Conservation (phyloP, 2,113 vertebrate genomes). For the Pachycephala philippinensis region DNA sequence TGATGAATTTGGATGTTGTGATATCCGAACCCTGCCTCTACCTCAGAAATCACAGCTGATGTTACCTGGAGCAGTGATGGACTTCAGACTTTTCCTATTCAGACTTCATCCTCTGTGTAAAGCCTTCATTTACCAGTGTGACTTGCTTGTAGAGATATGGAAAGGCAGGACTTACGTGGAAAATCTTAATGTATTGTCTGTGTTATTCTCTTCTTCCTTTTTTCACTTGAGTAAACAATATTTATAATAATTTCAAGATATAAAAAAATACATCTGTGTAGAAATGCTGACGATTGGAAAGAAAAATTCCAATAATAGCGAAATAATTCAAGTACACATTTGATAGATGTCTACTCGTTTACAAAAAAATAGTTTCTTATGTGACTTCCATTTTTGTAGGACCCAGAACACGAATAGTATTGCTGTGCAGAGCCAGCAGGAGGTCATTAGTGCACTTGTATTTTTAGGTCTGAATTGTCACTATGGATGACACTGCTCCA, state of each 20-base stretch:
- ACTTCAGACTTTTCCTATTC: not conserved
- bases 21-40: not conserved
- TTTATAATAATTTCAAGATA: not conserved
- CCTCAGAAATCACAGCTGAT: not conserved
- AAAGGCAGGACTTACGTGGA: not conserved
- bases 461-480: slow-evolving; percentile 42
- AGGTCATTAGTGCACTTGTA: not conserved
- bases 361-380: not conserved
- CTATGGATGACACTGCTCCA: not conserved
- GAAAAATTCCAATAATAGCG: not conserved
- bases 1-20: not conserved
- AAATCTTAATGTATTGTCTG: not conserved
- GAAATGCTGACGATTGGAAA: not conserved
- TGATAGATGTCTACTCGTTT: not conserved
- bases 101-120: not conserved
- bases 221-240: not conserved
- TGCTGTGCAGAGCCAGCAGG: not conserved
- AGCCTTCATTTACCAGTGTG: not conserved
- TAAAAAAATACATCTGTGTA: not conserved
- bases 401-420: not conserved
- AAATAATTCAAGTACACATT: not conserved
- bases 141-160: not conserved
- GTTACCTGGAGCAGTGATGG: not conserved
- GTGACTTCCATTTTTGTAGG: not conserved
- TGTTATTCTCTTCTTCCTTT: not conserved